Conservation (phyloP, 2,113 vertebrate genomes). For the Halichoerus grypus region DNA sequence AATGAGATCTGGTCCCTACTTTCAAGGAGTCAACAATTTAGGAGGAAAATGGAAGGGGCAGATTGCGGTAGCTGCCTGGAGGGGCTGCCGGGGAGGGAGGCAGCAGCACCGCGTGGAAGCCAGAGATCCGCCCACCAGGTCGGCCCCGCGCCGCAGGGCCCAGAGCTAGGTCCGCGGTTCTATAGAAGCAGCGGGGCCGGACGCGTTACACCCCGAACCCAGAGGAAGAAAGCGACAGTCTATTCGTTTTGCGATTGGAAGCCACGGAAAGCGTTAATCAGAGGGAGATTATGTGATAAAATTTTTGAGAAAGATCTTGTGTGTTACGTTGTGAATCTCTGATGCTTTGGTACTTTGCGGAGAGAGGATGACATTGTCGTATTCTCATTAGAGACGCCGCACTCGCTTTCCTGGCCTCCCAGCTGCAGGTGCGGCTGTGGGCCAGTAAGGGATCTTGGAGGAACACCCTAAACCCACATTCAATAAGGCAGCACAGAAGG, state of each 20-base stretch:
- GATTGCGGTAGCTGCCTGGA: not conserved
- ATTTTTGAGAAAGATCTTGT: not conserved
- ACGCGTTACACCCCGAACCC: not conserved
- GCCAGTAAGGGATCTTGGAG: accelerated
- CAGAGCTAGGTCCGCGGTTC: not conserved
- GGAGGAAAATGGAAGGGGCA: not conserved
- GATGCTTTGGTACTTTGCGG: no score
- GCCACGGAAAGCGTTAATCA: not conserved
- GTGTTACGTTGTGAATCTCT: not conserved
- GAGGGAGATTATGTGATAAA: not conserved
- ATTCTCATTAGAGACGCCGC: no score
- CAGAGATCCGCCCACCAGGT: accelerated
- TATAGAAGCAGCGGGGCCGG: not conserved
- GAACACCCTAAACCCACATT: no score
- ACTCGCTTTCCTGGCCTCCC: not conserved
- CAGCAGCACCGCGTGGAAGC: not conserved
- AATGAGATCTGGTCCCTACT: no score
- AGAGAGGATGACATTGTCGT: no score
- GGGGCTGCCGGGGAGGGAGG: not conserved
- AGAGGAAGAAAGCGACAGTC: not conserved
- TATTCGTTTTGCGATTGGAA: not conserved
- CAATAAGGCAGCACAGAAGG: not conserved
- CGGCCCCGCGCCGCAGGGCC: no score
- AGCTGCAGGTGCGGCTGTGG: accelerated
- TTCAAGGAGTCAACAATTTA: not conserved